These are phyloP conservation scores for Caranx ignobilis DNA, from an alignment of 2,113 vertebrate species.

Conservation along the genomic window DNA sequence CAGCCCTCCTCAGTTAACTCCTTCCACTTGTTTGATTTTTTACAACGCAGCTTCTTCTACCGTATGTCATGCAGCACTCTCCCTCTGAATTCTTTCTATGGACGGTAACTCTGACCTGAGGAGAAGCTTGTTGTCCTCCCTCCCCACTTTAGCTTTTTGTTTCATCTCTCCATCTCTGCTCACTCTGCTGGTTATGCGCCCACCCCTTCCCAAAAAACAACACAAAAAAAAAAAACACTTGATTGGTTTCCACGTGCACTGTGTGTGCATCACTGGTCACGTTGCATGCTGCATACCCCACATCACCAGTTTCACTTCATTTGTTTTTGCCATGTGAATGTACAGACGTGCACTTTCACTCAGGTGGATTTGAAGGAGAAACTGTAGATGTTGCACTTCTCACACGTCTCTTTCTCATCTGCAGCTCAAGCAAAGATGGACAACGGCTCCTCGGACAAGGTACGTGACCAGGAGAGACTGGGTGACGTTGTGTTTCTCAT, in stretches of 20 bases:
- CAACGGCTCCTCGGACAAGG: constrained; percentile 79
- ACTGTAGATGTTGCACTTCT: neutral
- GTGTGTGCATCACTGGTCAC: constrained; percentile 51
- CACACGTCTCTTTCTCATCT: constrained; percentile 27
- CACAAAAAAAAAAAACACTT: neutral
- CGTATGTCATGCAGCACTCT: constrained; percentile 68
- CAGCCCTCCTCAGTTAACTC: constrained; percentile 69
- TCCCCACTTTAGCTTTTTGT: constrained; percentile 59
- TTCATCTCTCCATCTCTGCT: constrained; percentile 61
- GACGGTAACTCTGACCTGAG: constrained; percentile 59
- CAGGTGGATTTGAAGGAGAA: constrained; percentile 1
- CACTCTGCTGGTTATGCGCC: constrained; percentile 69
- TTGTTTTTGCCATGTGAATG: constrained; percentile 31
- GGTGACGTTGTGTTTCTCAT: neutral
- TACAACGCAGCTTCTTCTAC: constrained; percentile 73
- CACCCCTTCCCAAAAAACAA: neutral
- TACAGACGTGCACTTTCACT: constrained; percentile 24
- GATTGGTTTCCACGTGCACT: constrained; percentile 44
- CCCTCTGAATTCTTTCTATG: constrained; percentile 53
- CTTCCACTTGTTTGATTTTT: constrained; percentile 77
- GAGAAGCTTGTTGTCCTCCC: constrained; percentile 76
- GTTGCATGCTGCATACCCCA: constrained; percentile 73
- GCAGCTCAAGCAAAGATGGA: constrained; percentile 82
- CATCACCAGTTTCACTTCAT: constrained; percentile 38
- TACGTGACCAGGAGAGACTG: constrained; percentile 35